These are phyloP conservation scores for Bergia sp. DNA, from an alignment of 92 coral and sea anemone genomes.

Conservation along the genomic window DNA sequence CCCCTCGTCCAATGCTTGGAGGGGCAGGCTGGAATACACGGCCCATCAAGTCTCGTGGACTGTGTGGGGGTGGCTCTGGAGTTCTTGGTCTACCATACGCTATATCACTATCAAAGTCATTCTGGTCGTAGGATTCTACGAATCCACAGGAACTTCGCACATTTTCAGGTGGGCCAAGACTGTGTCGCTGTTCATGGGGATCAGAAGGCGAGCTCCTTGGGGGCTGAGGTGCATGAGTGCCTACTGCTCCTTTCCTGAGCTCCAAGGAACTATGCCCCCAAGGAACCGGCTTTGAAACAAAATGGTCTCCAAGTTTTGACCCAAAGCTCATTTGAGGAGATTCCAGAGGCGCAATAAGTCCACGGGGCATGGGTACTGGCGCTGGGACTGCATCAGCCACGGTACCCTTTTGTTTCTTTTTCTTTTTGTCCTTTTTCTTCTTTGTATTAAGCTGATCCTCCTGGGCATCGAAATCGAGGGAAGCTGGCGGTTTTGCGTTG, in stretches of 20 bases:
- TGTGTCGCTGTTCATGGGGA: constrained; percentile 7
- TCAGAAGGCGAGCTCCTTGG: constrained; percentile 9
- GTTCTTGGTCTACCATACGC: constrained; percentile 73
- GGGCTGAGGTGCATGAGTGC: not conserved
- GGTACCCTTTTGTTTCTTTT: constrained; percentile 63
- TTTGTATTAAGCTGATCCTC: constrained; percentile 32
- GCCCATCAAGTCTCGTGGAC: constrained; percentile 48
- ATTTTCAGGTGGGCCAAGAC: constrained; percentile 12
- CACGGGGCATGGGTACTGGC: constrained; percentile 69
- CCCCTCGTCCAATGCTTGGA: constrained; percentile 43
- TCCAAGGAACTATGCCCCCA: constrained; percentile 83
- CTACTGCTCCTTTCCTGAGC: constrained; percentile 58
- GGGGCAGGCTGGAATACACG: constrained; percentile 63
- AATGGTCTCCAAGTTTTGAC: constrained; percentile 67
- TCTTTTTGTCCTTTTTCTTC: constrained; percentile 71
- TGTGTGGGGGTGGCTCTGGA: constrained; percentile 73
- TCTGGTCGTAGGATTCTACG: not conserved
- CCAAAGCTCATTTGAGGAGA: constrained; percentile 60
- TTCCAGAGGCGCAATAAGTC: constrained; percentile 74
- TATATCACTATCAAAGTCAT: constrained; percentile 29
- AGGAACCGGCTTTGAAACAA: constrained; percentile 67
- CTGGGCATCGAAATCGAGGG: constrained; percentile 13
- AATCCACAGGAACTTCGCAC: constrained; percentile 1
- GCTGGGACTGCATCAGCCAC: constrained; percentile 35
- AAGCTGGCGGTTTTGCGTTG: not conserved